Conservation (phyloP, 2,113 vertebrate species). For the Collichthys lucidus region DNA sequence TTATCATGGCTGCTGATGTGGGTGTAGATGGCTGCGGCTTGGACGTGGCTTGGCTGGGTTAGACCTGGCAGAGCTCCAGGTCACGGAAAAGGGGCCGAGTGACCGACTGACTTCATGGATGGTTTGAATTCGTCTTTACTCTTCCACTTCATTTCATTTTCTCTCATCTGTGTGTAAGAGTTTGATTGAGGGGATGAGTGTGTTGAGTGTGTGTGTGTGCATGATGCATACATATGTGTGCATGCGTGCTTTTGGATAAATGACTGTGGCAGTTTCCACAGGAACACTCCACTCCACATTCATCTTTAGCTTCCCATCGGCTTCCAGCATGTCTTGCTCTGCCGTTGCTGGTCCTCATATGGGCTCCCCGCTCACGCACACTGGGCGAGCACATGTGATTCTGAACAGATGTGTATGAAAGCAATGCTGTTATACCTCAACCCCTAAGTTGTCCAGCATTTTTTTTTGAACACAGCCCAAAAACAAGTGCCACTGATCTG, state of each 20-base stretch:
- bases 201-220: not conserved
- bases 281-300: constrained; percentile 40
- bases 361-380: constrained; percentile 53
- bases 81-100: constrained; percentile 61
- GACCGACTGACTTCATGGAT: constrained; percentile 83
- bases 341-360: constrained; percentile 43
- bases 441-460: constrained; percentile 20
- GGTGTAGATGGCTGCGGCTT: constrained; percentile 40
- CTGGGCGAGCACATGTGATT: constrained; percentile 52
- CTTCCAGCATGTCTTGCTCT: constrained; percentile 65
- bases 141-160: constrained; percentile 63
- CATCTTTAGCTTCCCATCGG: constrained; percentile 54
- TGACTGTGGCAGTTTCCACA: constrained; percentile 55
- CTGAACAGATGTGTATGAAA: constrained; percentile 65
- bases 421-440: constrained; percentile 48
- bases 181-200: constrained; percentile 18
- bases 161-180: constrained; percentile 53
- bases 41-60: constrained; percentile 49
- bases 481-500: constrained; percentile 53
- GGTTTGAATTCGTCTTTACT: constrained; percentile 82
- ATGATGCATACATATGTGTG: constrained; percentile 9
- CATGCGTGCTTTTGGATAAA: constrained; percentile 45
- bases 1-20: constrained; percentile 55
- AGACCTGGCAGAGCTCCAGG: constrained; percentile 56
- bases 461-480: constrained; percentile 50